A percentile compares a stretch with the other conserved stretches of the same genome.
Evolutionary conservation across 2,888 invertebrate species (phyloP).

Genomic region (Nomada fabriciana): DNA sequence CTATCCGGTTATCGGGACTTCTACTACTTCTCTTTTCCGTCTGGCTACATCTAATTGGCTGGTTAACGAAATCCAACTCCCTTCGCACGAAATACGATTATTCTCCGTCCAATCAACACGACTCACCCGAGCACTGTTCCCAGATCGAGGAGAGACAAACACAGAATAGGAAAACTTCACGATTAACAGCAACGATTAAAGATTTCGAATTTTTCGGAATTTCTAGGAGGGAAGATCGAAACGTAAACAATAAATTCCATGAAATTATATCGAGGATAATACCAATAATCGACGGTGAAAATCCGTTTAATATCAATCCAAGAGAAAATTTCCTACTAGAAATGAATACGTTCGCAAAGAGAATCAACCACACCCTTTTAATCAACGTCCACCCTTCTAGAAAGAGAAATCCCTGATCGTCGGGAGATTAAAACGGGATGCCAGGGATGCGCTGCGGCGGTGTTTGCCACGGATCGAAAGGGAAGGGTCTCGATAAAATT

Average conservation of each 20-base stretch:
- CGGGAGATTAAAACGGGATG: neutral
- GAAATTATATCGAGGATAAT: no score
- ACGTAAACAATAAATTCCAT: no score
- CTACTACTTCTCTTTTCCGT: constrained; percentile 45
- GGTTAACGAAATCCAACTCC: constrained; percentile 48
- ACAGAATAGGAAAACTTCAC: neutral
- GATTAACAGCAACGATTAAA: neutral
- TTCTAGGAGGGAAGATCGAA: no score
- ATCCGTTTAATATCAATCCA: no score
- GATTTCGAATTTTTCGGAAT: no score
- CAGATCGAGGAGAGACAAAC: neutral
- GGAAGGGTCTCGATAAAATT: constrained; percentile 21
- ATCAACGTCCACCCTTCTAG: neutral
- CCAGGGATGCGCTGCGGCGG: neutral
- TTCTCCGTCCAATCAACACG: constrained; percentile 35
- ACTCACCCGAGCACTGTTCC: neutral
- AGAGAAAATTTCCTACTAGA: no score
- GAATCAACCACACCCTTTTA: neutral
- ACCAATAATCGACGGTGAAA: no score
- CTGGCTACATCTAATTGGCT: constrained; percentile 55
- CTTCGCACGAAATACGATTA: constrained; percentile 38
- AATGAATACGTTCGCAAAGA: no score
- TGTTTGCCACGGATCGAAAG: constrained; percentile 38
- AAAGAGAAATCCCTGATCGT: constrained; percentile 6
- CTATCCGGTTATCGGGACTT: constrained; percentile 68